A percentile compares a stretch with the other conserved stretches of the same genome.
Evolutionary conservation across 2,113 vertebrate genomes (phyloP).

Genomic region (Eleginops maclovinus): DNA sequence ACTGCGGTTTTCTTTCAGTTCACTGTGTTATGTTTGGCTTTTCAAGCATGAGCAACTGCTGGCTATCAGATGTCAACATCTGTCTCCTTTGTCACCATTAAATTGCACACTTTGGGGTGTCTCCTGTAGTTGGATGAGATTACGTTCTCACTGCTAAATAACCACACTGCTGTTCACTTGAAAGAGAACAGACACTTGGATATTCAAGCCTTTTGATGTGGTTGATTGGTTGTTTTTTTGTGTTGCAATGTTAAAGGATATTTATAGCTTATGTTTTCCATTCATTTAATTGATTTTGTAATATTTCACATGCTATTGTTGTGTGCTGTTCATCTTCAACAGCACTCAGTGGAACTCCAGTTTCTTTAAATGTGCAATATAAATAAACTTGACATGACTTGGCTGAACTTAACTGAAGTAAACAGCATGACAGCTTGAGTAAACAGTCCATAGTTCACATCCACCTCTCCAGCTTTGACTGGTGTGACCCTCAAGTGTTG

Average conservation of each 20-base stretch:
- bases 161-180: conserved; percentile 5
- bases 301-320: too few relatives aligned
- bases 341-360: too few relatives aligned
- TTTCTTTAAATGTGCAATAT: too few relatives aligned
- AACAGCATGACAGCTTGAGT: conserved; percentile 20
- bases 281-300: too few relatives aligned
- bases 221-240: conserved; percentile 12
- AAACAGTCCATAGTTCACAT: conserved; percentile 52
- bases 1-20: conserved; percentile 32
- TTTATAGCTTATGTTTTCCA: too few relatives aligned
- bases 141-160: conserved; percentile 7
- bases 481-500: background rate
- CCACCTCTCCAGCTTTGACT: background rate
- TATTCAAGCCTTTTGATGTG: background rate
- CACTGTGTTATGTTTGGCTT: conserved; percentile 43
- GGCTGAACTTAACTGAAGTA: background rate
- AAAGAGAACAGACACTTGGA: conserved; percentile 5
- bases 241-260: background rate
- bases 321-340: too few relatives aligned
- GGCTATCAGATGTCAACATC: conserved; percentile 48
- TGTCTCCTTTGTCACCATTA: conserved; percentile 36
- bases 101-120: conserved; percentile 30
- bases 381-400: too few relatives aligned
- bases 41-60: conserved; percentile 34
- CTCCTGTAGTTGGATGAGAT: conserved; percentile 20